These are phyloP conservation scores for Nibea albiflora DNA, from an alignment of 2,113 vertebrate species.

Conservation along the genomic window DNA sequence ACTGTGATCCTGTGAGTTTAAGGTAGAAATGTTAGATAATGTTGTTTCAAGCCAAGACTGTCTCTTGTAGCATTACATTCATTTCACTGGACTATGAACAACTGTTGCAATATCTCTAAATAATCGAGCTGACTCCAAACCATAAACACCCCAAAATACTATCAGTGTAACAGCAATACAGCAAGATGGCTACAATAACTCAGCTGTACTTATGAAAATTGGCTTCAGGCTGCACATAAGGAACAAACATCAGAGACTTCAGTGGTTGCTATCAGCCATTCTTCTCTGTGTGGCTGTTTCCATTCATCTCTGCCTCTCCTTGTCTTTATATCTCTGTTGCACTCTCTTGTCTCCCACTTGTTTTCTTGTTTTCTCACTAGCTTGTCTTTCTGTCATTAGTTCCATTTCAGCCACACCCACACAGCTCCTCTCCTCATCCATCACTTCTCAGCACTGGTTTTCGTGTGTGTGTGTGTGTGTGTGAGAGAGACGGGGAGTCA, in stretches of 20 bases:
- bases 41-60: background rate
- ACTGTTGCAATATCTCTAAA: background rate
- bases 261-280: slow-evolving; percentile 40
- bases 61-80: background rate
- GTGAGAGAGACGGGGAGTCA: slow-evolving; percentile 15
- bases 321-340: slow-evolving; percentile 51
- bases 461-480: slow-evolving; percentile 2
- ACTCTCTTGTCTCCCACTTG: slow-evolving; percentile 53
- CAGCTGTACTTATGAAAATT: slow-evolving; percentile 21
- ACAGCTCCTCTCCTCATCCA: slow-evolving; percentile 62
- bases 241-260: slow-evolving; percentile 44
- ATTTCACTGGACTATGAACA: background rate
- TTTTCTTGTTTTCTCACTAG: slow-evolving; percentile 60
- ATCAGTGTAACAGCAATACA: slow-evolving; percentile 2
- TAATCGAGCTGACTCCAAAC: background rate
- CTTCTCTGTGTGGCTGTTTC: slow-evolving; percentile 36
- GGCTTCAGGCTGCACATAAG: slow-evolving; percentile 41
- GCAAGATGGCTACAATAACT: slow-evolving; percentile 30
- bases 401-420: slow-evolving; percentile 74
- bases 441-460: slow-evolving; percentile 41
- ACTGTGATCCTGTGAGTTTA: no score
- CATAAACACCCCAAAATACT: slow-evolving; percentile 14
- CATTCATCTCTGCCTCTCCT: slow-evolving; percentile 35
- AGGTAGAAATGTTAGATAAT: no score
- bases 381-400: slow-evolving; percentile 75